Conservation (phyloP, 2,797 vertebrate species). For the Monodelphis domestica region DNA sequence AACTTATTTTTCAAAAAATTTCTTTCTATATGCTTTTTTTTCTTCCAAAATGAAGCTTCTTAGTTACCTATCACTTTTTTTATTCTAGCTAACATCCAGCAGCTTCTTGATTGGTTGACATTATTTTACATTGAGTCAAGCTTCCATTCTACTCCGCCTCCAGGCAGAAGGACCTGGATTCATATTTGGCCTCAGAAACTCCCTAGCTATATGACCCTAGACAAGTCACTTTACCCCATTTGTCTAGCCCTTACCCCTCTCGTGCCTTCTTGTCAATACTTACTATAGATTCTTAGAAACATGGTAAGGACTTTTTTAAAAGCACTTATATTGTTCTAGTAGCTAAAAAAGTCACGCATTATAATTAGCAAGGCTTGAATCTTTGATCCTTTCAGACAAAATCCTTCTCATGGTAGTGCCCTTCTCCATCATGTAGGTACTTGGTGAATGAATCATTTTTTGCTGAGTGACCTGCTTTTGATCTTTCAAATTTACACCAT, state of each 20-base stretch:
- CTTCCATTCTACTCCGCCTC: background rate
- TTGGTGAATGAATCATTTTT: background rate
- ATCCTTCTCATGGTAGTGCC: background rate
- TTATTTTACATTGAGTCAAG: background rate
- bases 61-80: background rate
- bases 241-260: too few relatives aligned
- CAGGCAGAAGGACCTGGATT: too few relatives aligned
- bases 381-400: background rate
- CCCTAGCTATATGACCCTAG: too few relatives aligned
- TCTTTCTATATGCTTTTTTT: background rate
- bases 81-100: background rate
- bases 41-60: background rate
- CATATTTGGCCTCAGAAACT: too few relatives aligned
- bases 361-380: background rate
- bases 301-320: too few relatives aligned
- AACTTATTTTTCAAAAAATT: background rate
- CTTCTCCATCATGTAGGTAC: background rate
- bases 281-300: too few relatives aligned
- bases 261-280: too few relatives aligned
- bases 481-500: background rate
- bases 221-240: too few relatives aligned
- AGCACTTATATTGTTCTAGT: background rate
- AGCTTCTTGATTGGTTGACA: background rate
- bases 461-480: background rate
- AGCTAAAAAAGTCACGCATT: background rate